Conservation (phyloP, 2,113 vertebrate genomes). For the Chunga burmeisteri region DNA sequence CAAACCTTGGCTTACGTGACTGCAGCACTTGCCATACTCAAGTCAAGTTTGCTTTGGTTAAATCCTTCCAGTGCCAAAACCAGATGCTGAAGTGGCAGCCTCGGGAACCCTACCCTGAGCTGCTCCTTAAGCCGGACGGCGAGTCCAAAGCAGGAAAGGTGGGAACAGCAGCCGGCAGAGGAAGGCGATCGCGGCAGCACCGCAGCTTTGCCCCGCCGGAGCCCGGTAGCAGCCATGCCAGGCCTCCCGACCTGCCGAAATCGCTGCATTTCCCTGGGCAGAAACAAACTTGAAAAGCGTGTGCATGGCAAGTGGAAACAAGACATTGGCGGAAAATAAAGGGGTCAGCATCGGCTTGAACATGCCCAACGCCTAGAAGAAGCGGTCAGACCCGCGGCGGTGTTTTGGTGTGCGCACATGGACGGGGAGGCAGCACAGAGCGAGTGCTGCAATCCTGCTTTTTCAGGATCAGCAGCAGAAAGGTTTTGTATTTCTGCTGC, state of each 20-base stretch:
- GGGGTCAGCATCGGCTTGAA: neutral
- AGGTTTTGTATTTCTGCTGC: neutral
- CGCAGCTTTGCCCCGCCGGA: fast-evolving
- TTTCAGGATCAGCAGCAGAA: neutral
- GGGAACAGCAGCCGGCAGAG: neutral
- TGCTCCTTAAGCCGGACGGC: neutral
- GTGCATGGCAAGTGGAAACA: neutral
- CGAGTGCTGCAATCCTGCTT: neutral
- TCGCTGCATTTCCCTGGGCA: neutral
- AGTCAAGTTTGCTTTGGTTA: neutral
- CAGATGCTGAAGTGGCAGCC: neutral
- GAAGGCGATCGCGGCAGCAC: neutral
- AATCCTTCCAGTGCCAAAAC: neutral
- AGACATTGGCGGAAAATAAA: neutral
- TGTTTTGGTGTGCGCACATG: fast-evolving
- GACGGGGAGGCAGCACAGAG: neutral
- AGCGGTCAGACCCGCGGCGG: too few species aligned
- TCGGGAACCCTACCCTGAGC: neutral
- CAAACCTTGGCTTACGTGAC: neutral
- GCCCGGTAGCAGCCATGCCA: fast-evolving
- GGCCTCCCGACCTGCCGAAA: neutral
- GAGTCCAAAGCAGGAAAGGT: neutral
- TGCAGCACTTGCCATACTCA: neutral
- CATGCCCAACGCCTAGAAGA: fast-evolving
- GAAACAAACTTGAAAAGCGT: neutral